These are phyloP conservation scores for Tokudaia tokunoshimensis DNA, from an alignment of 2,797 vertebrate genomes.

Conservation along the genomic window DNA sequence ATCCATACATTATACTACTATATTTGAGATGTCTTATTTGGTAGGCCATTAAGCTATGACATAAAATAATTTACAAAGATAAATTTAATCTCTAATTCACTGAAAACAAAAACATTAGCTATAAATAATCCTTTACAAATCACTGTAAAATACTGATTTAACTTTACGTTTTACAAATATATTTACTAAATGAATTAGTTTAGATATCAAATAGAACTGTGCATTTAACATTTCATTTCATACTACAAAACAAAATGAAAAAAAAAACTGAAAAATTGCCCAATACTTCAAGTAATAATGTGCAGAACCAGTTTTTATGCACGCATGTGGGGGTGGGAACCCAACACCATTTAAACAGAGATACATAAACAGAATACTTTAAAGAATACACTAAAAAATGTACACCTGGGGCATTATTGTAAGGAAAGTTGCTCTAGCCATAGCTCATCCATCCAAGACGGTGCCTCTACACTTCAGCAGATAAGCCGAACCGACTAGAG, in stretches of 20 bases:
- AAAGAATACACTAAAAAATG: constrained; percentile 70
- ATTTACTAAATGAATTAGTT: constrained; percentile 85
- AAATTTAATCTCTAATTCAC: constrained; percentile 82
- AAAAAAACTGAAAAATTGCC: constrained; percentile 78
- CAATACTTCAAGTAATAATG: constrained; percentile 80
- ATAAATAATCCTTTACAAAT: constrained; percentile 86
- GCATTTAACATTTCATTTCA: constrained; percentile 83
- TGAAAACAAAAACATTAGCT: constrained; percentile 83
- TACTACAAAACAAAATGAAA: constrained; percentile 78
- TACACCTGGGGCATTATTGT: constrained; percentile 71
- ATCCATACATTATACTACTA: constrained; percentile 88
- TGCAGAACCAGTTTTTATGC: constrained; percentile 79
- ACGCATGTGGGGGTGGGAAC: not conserved
- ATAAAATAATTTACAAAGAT: constrained; percentile 90
- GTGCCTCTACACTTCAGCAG: constrained; percentile 81
- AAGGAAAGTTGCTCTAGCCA: constrained; percentile 64
- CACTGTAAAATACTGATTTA: constrained; percentile 83
- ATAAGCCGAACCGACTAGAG: constrained; percentile 84
- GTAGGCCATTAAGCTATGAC: constrained; percentile 84
- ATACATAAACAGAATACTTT: constrained; percentile 77
- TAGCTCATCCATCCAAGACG: constrained; percentile 47
- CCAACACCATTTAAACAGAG: constrained; percentile 69
- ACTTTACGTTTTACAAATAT: constrained; percentile 83
- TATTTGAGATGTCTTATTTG: constrained; percentile 82
- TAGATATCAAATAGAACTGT: constrained; percentile 85